Base-by-base conservation (phyloP, 2,797 vertebrate species). In the Hapalemur alaotrensis region DNA sequence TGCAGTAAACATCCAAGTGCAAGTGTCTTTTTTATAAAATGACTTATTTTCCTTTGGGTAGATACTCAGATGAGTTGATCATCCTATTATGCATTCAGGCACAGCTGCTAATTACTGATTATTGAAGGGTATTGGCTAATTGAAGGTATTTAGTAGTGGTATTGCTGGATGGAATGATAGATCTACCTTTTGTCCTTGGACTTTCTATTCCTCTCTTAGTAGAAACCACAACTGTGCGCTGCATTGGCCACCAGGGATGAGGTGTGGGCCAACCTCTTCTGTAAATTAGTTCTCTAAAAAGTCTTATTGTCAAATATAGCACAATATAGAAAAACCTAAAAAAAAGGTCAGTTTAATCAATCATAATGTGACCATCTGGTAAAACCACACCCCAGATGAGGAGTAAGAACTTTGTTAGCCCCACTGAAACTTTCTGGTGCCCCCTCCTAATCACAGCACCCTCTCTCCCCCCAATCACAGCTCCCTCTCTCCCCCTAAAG, bases 201-300 rank as follows among this genome's bases (percentile, higher is more conserved):
- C 57, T 59, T 59, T 59, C 46, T 50, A n/a, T 50, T 76, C 15
- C 46, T 95, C 41, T 69, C 15, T 46, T 41, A 54, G 12, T 32
- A 81, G 32, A 6, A 61, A 23, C 30, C 18, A 35, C 70, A 18
- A 8, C 12, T 81, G 13, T 6, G 1, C 61, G 30, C 28, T 17
- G 9, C 7, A 22, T 11, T n/a, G 5, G 28, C 59, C 2, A 0
- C 23, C 10, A 30, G 23, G 20, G 20, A 11, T 41, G 30, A n/a
- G 10, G 72, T 28, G 12, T 30, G 82, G 59, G 12, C 61, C 7
- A 43, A 30, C 25, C 48, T 85, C 32, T 54, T 93, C 85, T 14
- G 18, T 57, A 46, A 65, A 48, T 86, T 57, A 38, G 6, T 52
- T 65, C 83, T 61, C 32, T 85, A 22, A 7, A 70, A 72, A 67